Evolutionary conservation across 2,113 vertebrate genomes (phyloP), one percentile per base, ranked within the genome.

Genomic region (Megalops atlanticus): DNA sequence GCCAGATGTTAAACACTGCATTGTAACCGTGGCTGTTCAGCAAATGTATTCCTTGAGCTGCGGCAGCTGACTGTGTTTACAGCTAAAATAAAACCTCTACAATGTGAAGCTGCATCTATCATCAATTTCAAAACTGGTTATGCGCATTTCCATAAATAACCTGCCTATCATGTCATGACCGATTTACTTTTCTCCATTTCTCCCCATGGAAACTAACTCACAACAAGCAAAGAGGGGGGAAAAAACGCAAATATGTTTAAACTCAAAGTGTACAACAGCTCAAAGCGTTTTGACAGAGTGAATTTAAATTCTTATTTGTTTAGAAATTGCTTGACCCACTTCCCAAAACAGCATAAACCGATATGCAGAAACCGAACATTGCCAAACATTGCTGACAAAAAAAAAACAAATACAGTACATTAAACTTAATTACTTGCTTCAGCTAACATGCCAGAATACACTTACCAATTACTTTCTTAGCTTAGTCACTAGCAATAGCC

Each of bases 301-400:
- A 77, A 78, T 70, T 40, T 35, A 84, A 69, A 78, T 49, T 77
- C 4, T 71, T 75, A 78, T 83, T 82, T 71, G 73, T 81, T 74
- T 16, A 79, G 36, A 82, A 78, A 88, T 78, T 24, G 36, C 14
- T 74, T 86, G 82, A 85, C 85, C 84, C 83, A 88, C n/a, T 86
- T 89, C 41, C 54, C 79, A 8, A 3, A 24, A 70, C 33, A 82
- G n/a, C n/a, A n/a, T n/a, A 86, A 81, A 85, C 36, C 86, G 84
- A 83, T 35, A 77, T 71, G 54, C 69, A 78, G 31, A 75, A 78
- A 84, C 58, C 58, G 43, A 58, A 39, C 82, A 36, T n/a, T n/a
- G n/a, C 52, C 38, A 52, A 16, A 35, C 72, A 58, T 78, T 70
- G 31, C 78, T 78, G 79, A 21, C 2, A 54, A n/a, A n/a, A 54